Evolutionary conservation across 2,113 vertebrate species (phyloP), one percentile per base, ranked within the genome.

Genomic region (Tetrao urogallus): DNA sequence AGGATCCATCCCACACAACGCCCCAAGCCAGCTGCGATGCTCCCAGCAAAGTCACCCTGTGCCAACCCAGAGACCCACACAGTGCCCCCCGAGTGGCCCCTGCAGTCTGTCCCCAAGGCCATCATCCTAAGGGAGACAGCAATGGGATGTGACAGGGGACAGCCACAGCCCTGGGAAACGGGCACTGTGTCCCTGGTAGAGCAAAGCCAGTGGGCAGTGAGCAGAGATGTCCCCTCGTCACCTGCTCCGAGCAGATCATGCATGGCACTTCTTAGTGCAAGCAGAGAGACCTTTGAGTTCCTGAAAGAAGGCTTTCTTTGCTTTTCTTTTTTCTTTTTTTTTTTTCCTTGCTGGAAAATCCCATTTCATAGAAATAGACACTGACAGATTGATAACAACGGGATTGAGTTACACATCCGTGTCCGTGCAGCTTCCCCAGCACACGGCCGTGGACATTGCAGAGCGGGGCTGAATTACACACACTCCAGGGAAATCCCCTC

Each of bases 351-450:
- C 27, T 22, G 38, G 19, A 78, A 82, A 89, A 90, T 25, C 69
- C 34, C 36, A 3, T 73, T 57, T 72, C 75, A 20, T 6, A 42
- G 66, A 8, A 86, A 85, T 38, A 36, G 52, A 54, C 52, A 17
- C 52, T 54, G 52, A 54, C 52, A 28, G 52, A 54, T 54, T 28
- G 52, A 54, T 54, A 54, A 32, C 70, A 54, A 6, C 7, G 6
- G 3, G 3, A 8, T 25, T 10, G 8, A 8, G 4, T 11, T 7
- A 5, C 4, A 0, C 6, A 5, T 36, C 82, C 43, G 1, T 4
- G 20, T 6, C 50, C 3, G 1, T 28, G 45, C 18, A 16, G 11
- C 13, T 45, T 66, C 57, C 8, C 11, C 18, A 1, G 11, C 57
- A 21, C 15, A 0, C 45, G 2, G 18, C 45, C 32, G 19, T 0